Evolutionary conservation across 2,113 vertebrate genomes (phyloP), one percentile per base, ranked within the genome.

Genomic region (Perognathus longimembris): DNA sequence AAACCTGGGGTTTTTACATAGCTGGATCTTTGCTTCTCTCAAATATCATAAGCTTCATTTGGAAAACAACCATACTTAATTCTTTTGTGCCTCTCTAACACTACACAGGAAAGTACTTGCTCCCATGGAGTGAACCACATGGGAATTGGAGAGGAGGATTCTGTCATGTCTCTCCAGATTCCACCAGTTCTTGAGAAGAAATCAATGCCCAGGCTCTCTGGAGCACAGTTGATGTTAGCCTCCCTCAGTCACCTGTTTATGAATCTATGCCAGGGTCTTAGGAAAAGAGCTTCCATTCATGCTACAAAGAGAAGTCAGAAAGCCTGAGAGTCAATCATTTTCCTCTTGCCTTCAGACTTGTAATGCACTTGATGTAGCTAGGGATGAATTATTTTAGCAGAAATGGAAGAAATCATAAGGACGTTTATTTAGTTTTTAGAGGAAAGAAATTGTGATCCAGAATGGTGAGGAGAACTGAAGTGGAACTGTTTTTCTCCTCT

Each of bases 301-400:
- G 36, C 42, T 93, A 34, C 38, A 42, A 82, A 81, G 54, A 82
- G 26, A 74, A 93, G 54, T 64, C 28, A 79, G 75, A 59, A 40
- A 34, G 17, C 38, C 66, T 83, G 81, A 81, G 50, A 85, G n/a
- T 34, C 69, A 57, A 63, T 69, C 28, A 34, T 38, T 88, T 75
- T 57, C 22, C 70, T 90, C 59, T 95, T 67, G 74, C n/a, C 17
- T 93, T 95, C 75, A 88, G 70, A 77, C 22, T 61, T 86, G 20
- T 76, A 61, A 86, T 90, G 18, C 17, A 79, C 40, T 57, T 79
- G 32, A 76, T 2, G 6, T 18, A 86, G 61, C 42, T 80, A 69
- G 71, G 34, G 71, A 79, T 66, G 63, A 86, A 83, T 82, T 73
- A 59, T 79, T 90, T 26, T 38, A 45, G 71, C 42, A 57, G 34